Evolutionary conservation across 2,113 vertebrate species (phyloP).

Genomic region (Egretta garzetta): DNA sequence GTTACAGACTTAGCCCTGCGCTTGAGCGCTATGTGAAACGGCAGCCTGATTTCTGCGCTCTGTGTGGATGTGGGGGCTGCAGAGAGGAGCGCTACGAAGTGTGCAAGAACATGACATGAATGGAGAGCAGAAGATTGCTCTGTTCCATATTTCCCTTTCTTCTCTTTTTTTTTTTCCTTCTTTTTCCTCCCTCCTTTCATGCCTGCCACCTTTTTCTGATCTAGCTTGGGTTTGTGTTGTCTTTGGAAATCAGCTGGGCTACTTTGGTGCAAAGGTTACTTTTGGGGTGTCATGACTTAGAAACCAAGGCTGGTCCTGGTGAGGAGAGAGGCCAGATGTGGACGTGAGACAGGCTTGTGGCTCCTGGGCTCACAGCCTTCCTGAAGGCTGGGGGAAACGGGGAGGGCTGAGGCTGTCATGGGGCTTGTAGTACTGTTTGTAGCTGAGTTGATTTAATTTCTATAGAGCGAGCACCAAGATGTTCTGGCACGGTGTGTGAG

Average conservation of each 20-base stretch:
- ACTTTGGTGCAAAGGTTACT: neutral
- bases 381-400: neutral
- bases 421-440: neutral
- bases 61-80: neutral
- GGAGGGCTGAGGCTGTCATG: neutral
- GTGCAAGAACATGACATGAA: neutral
- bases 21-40: rapidly evolving
- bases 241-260: neutral
- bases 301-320: neutral
- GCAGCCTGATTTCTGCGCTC: neutral
- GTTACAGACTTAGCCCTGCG: neutral
- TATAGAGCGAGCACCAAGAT: neutral
- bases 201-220: neutral
- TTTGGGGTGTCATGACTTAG: neutral
- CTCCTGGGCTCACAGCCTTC: neutral
- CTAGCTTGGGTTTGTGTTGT: neutral
- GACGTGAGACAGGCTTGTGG: neutral
- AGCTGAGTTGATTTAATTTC: neutral
- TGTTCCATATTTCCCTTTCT: neutral
- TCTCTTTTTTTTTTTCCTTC: neutral
- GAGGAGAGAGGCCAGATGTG: neutral
- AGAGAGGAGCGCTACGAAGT: neutral
- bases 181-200: neutral
- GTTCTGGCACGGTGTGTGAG: rapidly evolving
- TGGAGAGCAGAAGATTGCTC: neutral